Evolutionary conservation across 2,797 vertebrate genomes (phyloP).

Genomic region (Leptoclinus maculatus): DNA sequence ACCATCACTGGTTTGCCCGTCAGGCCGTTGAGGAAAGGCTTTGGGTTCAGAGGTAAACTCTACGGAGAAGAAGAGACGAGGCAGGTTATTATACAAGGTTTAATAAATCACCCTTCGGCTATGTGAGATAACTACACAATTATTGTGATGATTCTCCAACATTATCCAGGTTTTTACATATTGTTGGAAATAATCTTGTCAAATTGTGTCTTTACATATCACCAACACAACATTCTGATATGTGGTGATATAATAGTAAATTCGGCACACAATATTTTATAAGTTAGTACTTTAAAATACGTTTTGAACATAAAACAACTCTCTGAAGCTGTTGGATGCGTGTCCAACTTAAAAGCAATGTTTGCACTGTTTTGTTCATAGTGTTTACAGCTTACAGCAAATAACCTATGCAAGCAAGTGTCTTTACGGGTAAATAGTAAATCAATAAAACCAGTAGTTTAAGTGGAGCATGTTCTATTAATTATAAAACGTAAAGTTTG

Average conservation of each 20-base stretch:
- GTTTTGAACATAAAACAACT: background rate
- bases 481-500: no score
- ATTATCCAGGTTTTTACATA: background rate
- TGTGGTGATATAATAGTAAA: background rate
- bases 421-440: background rate
- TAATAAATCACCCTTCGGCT: no score
- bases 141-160: background rate
- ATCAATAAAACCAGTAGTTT: no score
- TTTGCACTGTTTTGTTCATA: no score
- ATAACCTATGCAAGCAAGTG: background rate
- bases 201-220: background rate
- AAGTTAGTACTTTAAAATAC: background rate
- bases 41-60: constrained; percentile 98
- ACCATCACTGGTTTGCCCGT: constrained; percentile 99
- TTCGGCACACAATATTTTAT: background rate
- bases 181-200: background rate
- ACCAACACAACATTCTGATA: background rate
- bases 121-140: background rate
- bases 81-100: background rate
- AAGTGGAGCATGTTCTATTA: no score
- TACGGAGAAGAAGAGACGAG: constrained; percentile 48
- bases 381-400: background rate
- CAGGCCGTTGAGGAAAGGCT: constrained; percentile 97
- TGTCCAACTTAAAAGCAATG: background rate
- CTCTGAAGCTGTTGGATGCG: background rate